Base-by-base conservation (phyloP, 2,888 invertebrate species). In the Parnassius apollo region DNA sequence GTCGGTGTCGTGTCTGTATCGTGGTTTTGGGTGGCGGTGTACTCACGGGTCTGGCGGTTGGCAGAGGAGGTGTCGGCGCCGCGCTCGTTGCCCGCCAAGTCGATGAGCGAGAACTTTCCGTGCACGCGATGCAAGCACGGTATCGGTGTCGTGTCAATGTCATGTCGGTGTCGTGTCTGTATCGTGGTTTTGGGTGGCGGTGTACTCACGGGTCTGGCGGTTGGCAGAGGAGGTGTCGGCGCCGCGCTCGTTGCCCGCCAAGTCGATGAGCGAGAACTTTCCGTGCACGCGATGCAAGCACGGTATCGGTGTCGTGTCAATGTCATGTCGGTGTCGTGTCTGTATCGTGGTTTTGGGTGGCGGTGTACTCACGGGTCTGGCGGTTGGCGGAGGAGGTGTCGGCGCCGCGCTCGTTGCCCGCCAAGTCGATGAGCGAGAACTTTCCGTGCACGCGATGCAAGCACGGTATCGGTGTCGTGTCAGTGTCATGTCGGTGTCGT, bases 51-150 rank as follows among this genome's bases (percentile, higher is more conserved):
- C 93, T 98, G 98, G 66, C 98, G 89, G 91, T 99, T 98, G 67
- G 98, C 96, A 77, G 98, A 98, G 50, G 98, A 97, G 45, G 99
- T 99, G 89, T 99, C 99, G 42, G 99, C 99, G 63, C 99, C 99
- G 74, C 99, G 94, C 92, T 99, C 99, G 92, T 99, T 99, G 69
- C 99, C 98, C 68, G 97, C 97, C 78, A 98, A 93, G 94, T 99
- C 99, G 83, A 99, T 99, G 68, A 99, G 95, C 13, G 99, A 99
- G 91, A 99, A 99, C 93, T 99, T 99, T 56, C 99, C 99, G 91
- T 98, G 96, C 66, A 98, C n/a, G n/a, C n/a, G n/a, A 9, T 42
- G 42, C 42, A 42, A 42, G 42, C 4, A 42, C 4, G 42, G 4
- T 9, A 9, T 10, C 44, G 10, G 44, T 2, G 44, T 44, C 44